Base-by-base conservation (phyloP, 2,888 invertebrate species). In the Ochropleura leucogaster region DNA sequence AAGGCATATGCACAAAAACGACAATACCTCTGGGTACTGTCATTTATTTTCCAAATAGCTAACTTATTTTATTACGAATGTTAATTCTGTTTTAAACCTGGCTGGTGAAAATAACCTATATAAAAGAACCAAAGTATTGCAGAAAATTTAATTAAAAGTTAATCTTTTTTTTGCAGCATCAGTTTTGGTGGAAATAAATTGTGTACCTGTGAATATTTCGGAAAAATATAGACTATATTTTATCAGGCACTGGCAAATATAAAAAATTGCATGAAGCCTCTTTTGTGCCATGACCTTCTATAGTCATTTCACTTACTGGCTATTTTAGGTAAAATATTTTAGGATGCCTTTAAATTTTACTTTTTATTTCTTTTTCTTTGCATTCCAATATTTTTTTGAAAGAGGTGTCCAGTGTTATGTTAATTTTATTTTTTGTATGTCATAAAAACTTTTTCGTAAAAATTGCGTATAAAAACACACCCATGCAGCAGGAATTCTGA, bases 361-460 rank as follows among this genome's bases (percentile, higher is more conserved):
- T 60, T 68, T 51, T 77, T 18, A 46, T 64, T 64, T 62, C 20
- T 1, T 57, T 16, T 57, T 49, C 62, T 46, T 51, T 42, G n/a
- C 63, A 40, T 73, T 46, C 1, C 4, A 14, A 9, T 4, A 0
- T 49, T 20, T 47, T 71, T 53, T 47, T 3, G 12, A 65, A n/a
- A 40, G 20, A 46, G 46, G 0, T 40, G 6, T 16, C 42, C 57
- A 64, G 46, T 42, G 8, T 49, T 60, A 69, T 30, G 0, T 10
- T 40, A 1, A 18, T 18, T 62, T 71, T 46, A 16, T 57, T 7
- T 7, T 44, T 12, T 46, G 9, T 18, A 30, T 47, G 4, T 16
- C 47, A 42, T 53, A 0, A 1, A 59, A 51, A 42, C 57, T 49
- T 18, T 44, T 62, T 71, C 18, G 47, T 59, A 4, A 20, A 8